phyloP scores from a whole-genome alignment of 2,888 invertebrate species.

The Drosophila melanosoma region DNA sequence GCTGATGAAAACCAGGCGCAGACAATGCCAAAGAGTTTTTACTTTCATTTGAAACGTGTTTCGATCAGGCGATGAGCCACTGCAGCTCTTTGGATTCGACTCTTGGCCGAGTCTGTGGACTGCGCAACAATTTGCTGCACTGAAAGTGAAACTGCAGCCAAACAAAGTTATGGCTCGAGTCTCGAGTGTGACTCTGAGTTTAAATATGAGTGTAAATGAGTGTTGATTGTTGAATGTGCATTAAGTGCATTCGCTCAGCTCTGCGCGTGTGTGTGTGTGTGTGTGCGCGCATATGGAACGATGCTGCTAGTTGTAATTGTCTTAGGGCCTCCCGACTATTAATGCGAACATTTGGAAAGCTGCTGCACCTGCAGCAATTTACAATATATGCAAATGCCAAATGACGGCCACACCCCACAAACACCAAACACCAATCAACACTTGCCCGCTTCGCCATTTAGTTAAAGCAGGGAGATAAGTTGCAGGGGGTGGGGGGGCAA shows the following conservation, averaged over 20 bases:
- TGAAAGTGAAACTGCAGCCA: conserved; percentile 71
- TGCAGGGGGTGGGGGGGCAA: conserved; percentile 15
- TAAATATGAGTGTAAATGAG: conserved; percentile 27
- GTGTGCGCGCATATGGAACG: neutral
- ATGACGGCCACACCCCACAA: conserved; percentile 66
- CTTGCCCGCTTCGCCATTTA: conserved; percentile 44
- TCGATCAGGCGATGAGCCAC: conserved; percentile 44
- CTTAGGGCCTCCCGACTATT: conserved; percentile 39
- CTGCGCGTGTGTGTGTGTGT: neutral
- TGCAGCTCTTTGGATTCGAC: conserved; percentile 36
- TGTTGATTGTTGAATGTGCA: conserved; percentile 11
- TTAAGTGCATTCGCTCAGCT: conserved; percentile 1
- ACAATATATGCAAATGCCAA: conserved; percentile 64
- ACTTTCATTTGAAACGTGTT: conserved; percentile 84
- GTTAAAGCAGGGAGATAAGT: neutral
- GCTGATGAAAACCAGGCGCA: conserved; percentile 38
- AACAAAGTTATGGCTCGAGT: conserved; percentile 30
- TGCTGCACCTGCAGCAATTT: conserved; percentile 62
- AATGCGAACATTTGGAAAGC: conserved; percentile 44
- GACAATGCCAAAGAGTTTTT: conserved; percentile 80
- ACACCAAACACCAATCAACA: conserved; percentile 67
- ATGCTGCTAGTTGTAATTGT: conserved; percentile 8
- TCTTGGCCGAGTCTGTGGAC: conserved; percentile 32
- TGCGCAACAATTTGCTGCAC: conserved; percentile 69
- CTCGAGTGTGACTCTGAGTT: conserved; percentile 17